Base-by-base conservation (phyloP, 2,113 vertebrate genomes). In the Gobiocypris rarus region DNA sequence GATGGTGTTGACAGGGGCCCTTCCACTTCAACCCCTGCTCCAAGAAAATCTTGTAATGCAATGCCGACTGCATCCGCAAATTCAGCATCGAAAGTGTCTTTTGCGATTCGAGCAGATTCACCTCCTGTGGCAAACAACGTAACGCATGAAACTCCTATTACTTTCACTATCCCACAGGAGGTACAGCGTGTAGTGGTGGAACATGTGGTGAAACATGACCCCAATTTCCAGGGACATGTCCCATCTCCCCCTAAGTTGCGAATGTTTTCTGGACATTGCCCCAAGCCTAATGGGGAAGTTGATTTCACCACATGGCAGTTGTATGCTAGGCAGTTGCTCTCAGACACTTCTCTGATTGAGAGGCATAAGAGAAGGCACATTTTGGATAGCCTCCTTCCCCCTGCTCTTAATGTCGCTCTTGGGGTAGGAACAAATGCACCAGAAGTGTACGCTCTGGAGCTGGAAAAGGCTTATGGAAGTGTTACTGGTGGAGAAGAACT, bases 381-480 rank as follows among this genome's bases (percentile, higher is more conserved):
- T 31, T 31, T 31, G 31, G 69, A 71, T 43, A 43, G 69, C 4
- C 69, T 71, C 22, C 69, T 43, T 5, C 73, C 73, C 1, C 73
- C 73, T 54, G 48, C 73, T 52, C 73, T 75, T 50, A 75, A 28
- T 75, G 73, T 75, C 9, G 48, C 73, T 31, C 48, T 76, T 4
- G 14, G 24, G 1, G 65, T 15, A 34, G 48, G 79, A 15, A 52
- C 7, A 9, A 70, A 52, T 70, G 84, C 77, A 14, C 75, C 87
- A 31, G 41, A 63, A 9, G 4, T 6, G 17, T 83, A 81, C 10
- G 9, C 69, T 0, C 48, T n/a, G 4, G 81, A 88, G 58, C 41
- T 88, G 8, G 87, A 88, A 0, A 86, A 84, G 3, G 84, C 75
- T 17, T 86, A 88, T 86, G 87, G 82, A 9, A 83, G 74, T 84